Evolutionary conservation across 2,113 vertebrate species (phyloP).

Genomic region (Apodemus sylvaticus): DNA sequence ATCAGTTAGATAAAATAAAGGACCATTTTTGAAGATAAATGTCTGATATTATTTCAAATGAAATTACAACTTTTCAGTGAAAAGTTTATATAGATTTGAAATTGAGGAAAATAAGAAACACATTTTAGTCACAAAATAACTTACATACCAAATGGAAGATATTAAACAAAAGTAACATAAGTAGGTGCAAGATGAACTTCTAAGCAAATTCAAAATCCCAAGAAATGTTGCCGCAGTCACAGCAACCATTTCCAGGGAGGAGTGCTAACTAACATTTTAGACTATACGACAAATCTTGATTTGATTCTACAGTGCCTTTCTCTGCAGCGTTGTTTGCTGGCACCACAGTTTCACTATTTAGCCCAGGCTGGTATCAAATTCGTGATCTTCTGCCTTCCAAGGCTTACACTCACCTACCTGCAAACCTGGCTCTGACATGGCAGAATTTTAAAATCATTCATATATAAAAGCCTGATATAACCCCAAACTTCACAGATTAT

Average conservation of each 20-base stretch:
- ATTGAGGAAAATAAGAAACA: conserved; percentile 56
- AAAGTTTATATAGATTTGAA: conserved; percentile 24
- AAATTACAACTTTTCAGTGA: conserved; percentile 17
- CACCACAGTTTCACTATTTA: neutral
- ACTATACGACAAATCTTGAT: conserved; percentile 5
- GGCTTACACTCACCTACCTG: neutral
- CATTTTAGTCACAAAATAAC: neutral
- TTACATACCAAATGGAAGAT: conserved; percentile 16
- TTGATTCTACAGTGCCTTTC: neutral
- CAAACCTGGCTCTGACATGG: neutral
- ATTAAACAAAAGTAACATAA: conserved; percentile 24
- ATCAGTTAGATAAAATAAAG: conserved; percentile 44
- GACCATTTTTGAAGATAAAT: conserved; percentile 6
- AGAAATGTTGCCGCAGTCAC: neutral
- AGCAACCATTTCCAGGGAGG: neutral
- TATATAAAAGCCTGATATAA: neutral
- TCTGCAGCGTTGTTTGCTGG: neutral
- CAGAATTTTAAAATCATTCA: conserved; percentile 24
- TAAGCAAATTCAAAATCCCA: conserved; percentile 13
- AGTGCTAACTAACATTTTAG: conserved; percentile 1
- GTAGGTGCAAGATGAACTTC: neutral
- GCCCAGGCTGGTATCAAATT: neutral
- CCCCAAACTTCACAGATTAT: conserved; percentile 38
- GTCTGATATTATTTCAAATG: conserved; percentile 40
- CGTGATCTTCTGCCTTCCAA: neutral